Evolutionary conservation across 1,140 invertebrate species (phyloP).

Genomic region (Brachionus plicatilis): DNA sequence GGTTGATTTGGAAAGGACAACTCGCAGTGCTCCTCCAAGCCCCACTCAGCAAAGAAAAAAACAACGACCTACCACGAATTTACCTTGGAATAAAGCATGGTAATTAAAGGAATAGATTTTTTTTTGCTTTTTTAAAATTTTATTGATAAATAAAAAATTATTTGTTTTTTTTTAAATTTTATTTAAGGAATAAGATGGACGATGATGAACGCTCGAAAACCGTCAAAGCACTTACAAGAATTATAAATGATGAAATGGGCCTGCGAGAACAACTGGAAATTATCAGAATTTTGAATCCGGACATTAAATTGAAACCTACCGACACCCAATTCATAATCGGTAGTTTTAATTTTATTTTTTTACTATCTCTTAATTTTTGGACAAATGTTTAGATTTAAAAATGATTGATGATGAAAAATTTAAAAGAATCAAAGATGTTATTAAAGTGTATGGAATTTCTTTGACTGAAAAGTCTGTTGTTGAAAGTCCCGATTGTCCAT

Average conservation of each 20-base stretch:
- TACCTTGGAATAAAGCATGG: constrained; percentile 25
- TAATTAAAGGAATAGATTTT: not conserved
- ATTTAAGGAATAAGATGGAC: constrained; percentile 26
- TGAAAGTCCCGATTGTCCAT: not conserved
- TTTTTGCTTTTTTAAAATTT: not conserved
- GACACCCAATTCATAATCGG: constrained; percentile 49
- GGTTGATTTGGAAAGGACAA: not conserved
- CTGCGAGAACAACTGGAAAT: constrained; percentile 49
- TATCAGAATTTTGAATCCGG: constrained; percentile 47
- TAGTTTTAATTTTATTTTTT: constrained; percentile 26
- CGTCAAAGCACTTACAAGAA: constrained; percentile 42
- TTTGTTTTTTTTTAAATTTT: not conserved
- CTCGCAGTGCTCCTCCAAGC: constrained; percentile 8
- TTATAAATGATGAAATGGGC: constrained; percentile 48
- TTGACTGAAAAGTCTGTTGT: not conserved
- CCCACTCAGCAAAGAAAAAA: constrained; percentile 17
- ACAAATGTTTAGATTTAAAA: not conserved
- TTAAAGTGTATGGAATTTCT: constrained; percentile 38
- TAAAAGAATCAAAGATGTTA: not conserved
- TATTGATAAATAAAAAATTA: too few relatives aligned
- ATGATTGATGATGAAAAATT: not conserved
- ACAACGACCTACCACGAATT: not conserved
- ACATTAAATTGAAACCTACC: constrained; percentile 45
- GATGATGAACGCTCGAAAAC: not conserved
- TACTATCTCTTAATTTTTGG: too few relatives aligned